Base-by-base conservation (phyloP, 2,888 invertebrate species). In the Drosophila kuntzei region DNA sequence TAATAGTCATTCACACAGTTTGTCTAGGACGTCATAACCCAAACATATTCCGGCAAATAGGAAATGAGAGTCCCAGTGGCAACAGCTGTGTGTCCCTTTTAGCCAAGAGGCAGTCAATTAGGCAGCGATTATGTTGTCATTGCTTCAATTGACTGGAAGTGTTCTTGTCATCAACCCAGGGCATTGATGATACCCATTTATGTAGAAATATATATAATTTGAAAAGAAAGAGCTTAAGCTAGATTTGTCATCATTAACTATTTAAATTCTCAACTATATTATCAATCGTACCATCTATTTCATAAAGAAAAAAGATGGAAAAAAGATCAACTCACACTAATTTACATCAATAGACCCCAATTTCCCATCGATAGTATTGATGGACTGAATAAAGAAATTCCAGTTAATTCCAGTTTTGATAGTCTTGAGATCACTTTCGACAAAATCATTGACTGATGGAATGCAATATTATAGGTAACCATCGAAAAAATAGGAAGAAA, bases 1-100 rank as follows among this genome's bases (percentile, higher is more conserved):
- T 73, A 73, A 83, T 80, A 78, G 65, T 50, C 69, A 71, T 67
- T 71, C 75, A 53, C 76, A 71, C 65, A 71, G 59, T 57, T 64
- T 46, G 34, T 16, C 37, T 27, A 37, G 44, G 11, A 27, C 63
- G 53, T 63, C 71, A 64, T 49, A 43, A 25, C 32, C 27, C 20
- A 34, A 34, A 47, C 46, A 37, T 36, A 27, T 39, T 18, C 27
- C 9, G 14, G 11, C 34, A 25, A 12, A 36, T 9, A 27, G 39
- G 6, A 16, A 55, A 7, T 16, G 39, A 11, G 20, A 22, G 12
- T 11, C 11, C 2, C 29, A 39, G 6, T 22, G 16, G 3, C 59
- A 34, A 43, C 59, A 37, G 49, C 39, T 55, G 55, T 39, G 59
- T 12, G 32, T 57, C 36, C 18, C 32, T 34, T 36, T 36, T 9